Evolutionary conservation across 2,888 invertebrate genomes (phyloP), one percentile per base, ranked within the genome.

Genomic region (Sialis lutaria): DNA sequence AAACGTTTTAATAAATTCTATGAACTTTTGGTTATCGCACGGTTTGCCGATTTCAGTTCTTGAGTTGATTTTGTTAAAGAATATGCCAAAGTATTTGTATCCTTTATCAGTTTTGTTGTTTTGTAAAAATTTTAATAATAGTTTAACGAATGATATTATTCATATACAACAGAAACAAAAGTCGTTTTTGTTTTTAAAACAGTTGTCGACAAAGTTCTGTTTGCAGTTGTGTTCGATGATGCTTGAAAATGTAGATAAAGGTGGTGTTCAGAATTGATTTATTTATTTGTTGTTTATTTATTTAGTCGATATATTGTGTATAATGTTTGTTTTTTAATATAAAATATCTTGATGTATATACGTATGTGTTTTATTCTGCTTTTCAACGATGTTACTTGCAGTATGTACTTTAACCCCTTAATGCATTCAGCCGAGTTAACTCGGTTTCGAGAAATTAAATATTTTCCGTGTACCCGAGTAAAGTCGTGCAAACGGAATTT

Each of bases 31-130:
- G 67, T 53, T 67, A 46, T 53, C 57, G 6, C 62, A 61, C 49
- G 60, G 58, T 51, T 54, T 67, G 41, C 67, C 67, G 8, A 62
- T 65, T 46, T 54, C 57, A 35, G 57, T 63, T 40, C 53, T 67
- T 42, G 67, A 67, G 54, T 59, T 57, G 50, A 58, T 66, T 45
- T 53, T 67, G 41, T 54, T 67, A 45, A 65, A 66, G 53, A 67
- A 66, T 54, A 60, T 67, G 60, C 65, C 66, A 54, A 67, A 65
- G 50, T 66, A 66, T 54, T 67, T 66, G 54, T 66, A 66, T 55
- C 67, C 67, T 0, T 54, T 67, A 33, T 64, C 65, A 8, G 63
- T 67, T 51, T 56, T 67, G 46, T 53, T 67, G 46, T 67, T 67
- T 56, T 67, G 67, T 51, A 67, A 67, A 50, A 63, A 65, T 55